Conservation (phyloP, 2,888 invertebrate species). For the Ferdinandea cuprea region DNA sequence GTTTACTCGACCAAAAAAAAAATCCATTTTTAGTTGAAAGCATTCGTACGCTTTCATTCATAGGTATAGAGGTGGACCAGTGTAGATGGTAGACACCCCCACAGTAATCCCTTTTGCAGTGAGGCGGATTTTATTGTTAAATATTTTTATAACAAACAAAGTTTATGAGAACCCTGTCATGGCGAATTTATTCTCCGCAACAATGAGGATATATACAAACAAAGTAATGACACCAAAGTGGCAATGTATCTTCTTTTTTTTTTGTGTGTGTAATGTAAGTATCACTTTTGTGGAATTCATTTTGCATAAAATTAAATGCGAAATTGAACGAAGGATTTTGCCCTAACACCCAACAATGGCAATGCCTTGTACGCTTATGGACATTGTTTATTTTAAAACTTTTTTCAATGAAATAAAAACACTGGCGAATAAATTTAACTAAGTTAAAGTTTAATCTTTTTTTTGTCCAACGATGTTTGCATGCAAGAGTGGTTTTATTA, state of each 20-base stretch:
- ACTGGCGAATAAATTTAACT: too few relatives aligned
- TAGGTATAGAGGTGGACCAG: not conserved
- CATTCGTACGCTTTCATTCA: conserved; percentile 14
- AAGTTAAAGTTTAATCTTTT: too few relatives aligned
- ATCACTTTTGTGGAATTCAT: conserved; percentile 58
- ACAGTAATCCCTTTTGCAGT: conserved; percentile 8
- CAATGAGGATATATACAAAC: conserved; percentile 8
- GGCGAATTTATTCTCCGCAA: conserved; percentile 14
- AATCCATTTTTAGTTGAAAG: conserved; percentile 22
- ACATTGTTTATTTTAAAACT: conserved; percentile 20
- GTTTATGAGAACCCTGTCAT: conserved; percentile 26
- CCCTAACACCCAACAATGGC: not conserved
- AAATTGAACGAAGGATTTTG: conserved; percentile 20
- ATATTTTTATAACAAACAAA: conserved; percentile 31
- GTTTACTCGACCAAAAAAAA: conserved; percentile 55
- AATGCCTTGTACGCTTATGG: conserved; percentile 38
- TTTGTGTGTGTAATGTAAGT: not conserved
- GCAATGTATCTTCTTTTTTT: conserved; percentile 28
- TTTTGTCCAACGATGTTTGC: too few relatives aligned
- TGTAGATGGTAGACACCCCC: not conserved
- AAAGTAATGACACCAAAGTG: conserved; percentile 13
- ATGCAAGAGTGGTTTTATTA: too few relatives aligned
- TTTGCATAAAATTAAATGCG: conserved; percentile 61
- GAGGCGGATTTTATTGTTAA: conserved; percentile 10
- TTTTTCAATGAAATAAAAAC: too few relatives aligned